Percentiles rank a stretch among this genome's conserved stretches.
These are phyloP conservation scores for Acronicta aceris DNA, from an alignment of 2,888 invertebrate genomes.

Conservation along the genomic window DNA sequence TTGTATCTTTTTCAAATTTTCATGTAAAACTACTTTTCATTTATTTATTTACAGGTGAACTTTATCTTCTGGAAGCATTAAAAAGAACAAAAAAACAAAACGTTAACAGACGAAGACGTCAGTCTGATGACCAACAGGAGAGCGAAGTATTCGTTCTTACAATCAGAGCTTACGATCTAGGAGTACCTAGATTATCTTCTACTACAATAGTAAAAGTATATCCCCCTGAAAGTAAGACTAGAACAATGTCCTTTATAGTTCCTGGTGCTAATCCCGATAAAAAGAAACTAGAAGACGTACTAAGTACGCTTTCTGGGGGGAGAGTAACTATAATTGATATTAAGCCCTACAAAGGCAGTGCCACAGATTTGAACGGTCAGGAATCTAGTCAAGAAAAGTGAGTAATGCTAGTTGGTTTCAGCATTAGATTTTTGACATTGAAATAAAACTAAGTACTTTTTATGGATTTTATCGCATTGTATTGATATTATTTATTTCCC, in stretches of 20 bases:
- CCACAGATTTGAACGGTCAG: conserved; percentile 85
- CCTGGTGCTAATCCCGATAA: conserved; percentile 94
- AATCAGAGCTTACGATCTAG: conserved; percentile 95
- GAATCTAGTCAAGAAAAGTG: conserved; percentile 89
- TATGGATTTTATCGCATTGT: no score
- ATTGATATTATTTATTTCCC: no score
- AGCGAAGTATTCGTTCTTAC: conserved; percentile 91
- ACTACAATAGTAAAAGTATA: conserved; percentile 93
- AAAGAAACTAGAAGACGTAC: conserved; percentile 92
- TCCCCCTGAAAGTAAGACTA: conserved; percentile 93
- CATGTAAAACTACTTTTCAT: no score
- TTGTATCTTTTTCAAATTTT: no score
- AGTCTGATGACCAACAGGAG: conserved; percentile 79
- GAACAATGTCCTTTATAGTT: conserved; percentile 94
- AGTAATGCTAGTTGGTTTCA: conserved; percentile 27
- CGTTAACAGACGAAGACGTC: conserved; percentile 83
- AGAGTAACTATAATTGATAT: conserved; percentile 93
- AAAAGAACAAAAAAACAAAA: conserved; percentile 82
- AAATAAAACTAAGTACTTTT: no score
- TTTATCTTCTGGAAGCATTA: conserved; percentile 89
- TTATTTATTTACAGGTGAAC: conserved; percentile 86
- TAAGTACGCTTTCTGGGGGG: conserved; percentile 94
- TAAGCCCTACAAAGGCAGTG: conserved; percentile 90
- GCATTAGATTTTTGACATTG: no score
- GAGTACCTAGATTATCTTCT: conserved; percentile 93